phyloP scores from a whole-genome alignment of 2,888 invertebrate genomes.

The Acanthosoma haemorrhoidale region DNA sequence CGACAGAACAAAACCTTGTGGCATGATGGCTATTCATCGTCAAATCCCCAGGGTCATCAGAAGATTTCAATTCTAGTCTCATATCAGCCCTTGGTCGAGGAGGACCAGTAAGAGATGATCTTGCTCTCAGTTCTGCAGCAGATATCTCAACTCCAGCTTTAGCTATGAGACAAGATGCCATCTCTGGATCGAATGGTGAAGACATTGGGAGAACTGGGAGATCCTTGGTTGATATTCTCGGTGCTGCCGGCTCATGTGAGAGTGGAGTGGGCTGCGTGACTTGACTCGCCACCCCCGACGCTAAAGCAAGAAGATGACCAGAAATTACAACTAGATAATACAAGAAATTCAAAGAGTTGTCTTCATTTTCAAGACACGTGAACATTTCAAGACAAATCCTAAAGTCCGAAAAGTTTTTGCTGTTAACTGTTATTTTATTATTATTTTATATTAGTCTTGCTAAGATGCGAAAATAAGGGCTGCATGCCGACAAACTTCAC shows the following conservation, averaged over 20 bases:
- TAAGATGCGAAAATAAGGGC: slow-evolving; percentile 84
- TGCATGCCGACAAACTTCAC: slow-evolving; percentile 84
- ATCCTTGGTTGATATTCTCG: slow-evolving; percentile 87
- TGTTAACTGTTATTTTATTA: too few relatives aligned
- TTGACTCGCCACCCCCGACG: slow-evolving; percentile 88
- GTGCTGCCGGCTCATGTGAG: slow-evolving; percentile 90
- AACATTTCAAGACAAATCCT: too few relatives aligned
- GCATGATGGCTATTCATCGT: slow-evolving; percentile 57
- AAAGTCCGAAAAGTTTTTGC: too few relatives aligned
- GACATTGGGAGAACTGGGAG: slow-evolving; percentile 89
- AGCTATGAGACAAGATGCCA: slow-evolving; percentile 71
- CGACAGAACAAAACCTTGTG: slow-evolving; percentile 39
- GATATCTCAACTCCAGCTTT: slow-evolving; percentile 81
- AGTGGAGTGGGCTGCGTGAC: slow-evolving; percentile 84
- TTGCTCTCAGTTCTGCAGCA: slow-evolving; percentile 71
- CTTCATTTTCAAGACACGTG: too few relatives aligned
- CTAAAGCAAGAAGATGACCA: too few relatives aligned
- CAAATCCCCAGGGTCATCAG: slow-evolving; percentile 76
- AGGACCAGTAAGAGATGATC: slow-evolving; percentile 81
- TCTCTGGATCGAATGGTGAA: slow-evolving; percentile 82
- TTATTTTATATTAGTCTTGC: too few relatives aligned
- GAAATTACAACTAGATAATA: too few relatives aligned
- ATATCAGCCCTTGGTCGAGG: slow-evolving; percentile 61
- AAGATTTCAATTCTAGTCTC: slow-evolving; percentile 68
- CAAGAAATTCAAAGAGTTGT: too few relatives aligned